Evolutionary conservation across 2,797 vertebrate genomes (phyloP).

Genomic region (Micrastur ruficollis): DNA sequence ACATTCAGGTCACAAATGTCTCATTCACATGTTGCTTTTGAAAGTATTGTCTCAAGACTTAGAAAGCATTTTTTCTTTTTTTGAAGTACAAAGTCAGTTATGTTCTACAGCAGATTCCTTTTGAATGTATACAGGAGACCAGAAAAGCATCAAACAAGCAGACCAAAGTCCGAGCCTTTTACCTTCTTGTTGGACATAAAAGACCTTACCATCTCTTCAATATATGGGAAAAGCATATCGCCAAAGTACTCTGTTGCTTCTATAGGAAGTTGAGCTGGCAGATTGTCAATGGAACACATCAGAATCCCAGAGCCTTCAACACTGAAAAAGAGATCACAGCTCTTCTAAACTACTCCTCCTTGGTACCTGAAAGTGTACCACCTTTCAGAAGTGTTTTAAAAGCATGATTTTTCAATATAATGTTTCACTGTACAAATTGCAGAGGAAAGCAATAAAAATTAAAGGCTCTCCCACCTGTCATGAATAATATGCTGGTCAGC

Average conservation of each 20-base stretch:
- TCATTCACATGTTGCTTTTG: neutral
- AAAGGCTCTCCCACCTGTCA: conserved; percentile 82
- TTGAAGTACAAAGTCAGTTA: neutral
- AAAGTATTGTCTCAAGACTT: neutral
- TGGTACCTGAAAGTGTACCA: neutral
- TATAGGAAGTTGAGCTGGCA: conserved; percentile 95
- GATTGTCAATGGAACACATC: conserved; percentile 98
- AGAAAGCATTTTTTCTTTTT: neutral
- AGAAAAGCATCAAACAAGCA: conserved; percentile 30
- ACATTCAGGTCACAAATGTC: neutral
- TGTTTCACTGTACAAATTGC: neutral
- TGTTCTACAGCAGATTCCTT: conserved; percentile 72
- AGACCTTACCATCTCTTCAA: conserved; percentile 95
- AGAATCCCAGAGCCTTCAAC: conserved; percentile 94
- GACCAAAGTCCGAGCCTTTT: neutral
- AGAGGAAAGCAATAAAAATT: neutral
- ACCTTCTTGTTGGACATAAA: neutral
- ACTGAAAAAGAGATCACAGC: conserved; percentile 72
- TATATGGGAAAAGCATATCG: conserved; percentile 91
- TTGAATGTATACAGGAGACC: conserved; percentile 29
- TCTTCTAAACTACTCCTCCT: neutral
- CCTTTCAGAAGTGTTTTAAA: neutral
- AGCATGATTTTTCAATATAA: neutral
- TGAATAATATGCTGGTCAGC: conserved; percentile 94
- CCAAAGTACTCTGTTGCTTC: conserved; percentile 97